phyloP scores from a whole-genome alignment of 1,140 invertebrate genomes.

The Oncopodura yosiiana region DNA sequence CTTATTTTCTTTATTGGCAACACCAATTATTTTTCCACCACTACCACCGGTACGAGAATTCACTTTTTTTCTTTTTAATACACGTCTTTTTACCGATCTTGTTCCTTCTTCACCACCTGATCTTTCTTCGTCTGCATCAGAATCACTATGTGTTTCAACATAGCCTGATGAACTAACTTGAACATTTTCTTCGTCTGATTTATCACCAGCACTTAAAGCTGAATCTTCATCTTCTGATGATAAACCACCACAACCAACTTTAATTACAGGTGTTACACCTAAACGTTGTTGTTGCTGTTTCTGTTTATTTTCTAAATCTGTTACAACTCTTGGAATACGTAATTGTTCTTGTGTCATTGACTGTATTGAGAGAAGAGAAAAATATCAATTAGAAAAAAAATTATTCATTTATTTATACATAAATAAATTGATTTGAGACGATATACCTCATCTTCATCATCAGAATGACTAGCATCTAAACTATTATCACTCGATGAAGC shows the following conservation, averaged over 20 bases:
- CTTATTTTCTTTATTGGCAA: too few species aligned
- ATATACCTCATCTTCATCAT: constrained; percentile 31
- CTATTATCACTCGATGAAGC: constrained; percentile 36
- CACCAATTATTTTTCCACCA: too few species aligned
- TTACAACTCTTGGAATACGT: constrained; percentile 2
- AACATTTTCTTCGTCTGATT: constrained; percentile 33
- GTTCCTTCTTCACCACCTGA: constrained; percentile 44
- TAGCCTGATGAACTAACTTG: constrained; percentile 24
- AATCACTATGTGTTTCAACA: constrained; percentile 37
- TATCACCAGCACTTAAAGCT: constrained; percentile 33
- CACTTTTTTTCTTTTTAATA: constrained; percentile 43
- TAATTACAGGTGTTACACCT: constrained; percentile 1
- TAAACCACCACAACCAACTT: constrained; percentile 19
- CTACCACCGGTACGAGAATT: constrained; percentile 39
- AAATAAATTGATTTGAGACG: neutral
- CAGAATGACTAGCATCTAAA: constrained; percentile 32
- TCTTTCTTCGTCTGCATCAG: constrained; percentile 45
- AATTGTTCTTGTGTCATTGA: too few species aligned
- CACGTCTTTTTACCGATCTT: too few species aligned
- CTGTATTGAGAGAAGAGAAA: too few species aligned
- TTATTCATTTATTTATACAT: neutral
- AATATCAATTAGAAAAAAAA: neutral
- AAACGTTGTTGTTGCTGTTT: neutral
- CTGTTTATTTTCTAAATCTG: constrained; percentile 3
- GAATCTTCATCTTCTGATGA: constrained; percentile 30